Base-by-base conservation (phyloP, 2,888 invertebrate genomes). In the Dimorphilus gyrociliatus region DNA sequence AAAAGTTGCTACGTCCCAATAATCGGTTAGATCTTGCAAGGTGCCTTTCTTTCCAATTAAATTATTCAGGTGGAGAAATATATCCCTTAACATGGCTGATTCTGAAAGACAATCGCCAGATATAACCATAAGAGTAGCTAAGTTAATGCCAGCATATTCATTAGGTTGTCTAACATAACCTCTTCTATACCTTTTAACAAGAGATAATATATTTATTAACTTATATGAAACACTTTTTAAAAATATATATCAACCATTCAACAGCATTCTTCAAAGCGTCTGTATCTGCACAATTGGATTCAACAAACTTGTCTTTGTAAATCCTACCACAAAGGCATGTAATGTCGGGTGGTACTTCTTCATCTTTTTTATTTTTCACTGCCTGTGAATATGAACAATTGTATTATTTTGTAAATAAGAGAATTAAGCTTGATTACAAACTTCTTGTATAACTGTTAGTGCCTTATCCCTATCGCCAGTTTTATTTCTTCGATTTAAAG, bases 1-100 rank as follows among this genome's bases (percentile, higher is more conserved):
- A 69, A 86, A 97, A 2, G 86, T 92, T 0, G 92, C 92, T 10
- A 97, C 92, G 61, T 92, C 92, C 97, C 97, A 97, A 56, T 97
- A 97, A 57, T 97, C 92, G 46, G 78, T 79, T 14, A 97, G 68
- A 1, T 84, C 82, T 0, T 78, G 75, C 17, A 97, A 65, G 55
- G 85, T 86, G 25, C 97, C 97, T 59, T 97, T 97, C 56, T 88
- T 82, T 0, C 97, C 97, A 50, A 97, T 92, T 35, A 94, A 68
- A 65, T 90, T 90, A 60, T 94, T 97, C 40, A 97, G 65, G 6
- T 88, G 81, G 73, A 90, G 81, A 28, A 78, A 79, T 78, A 67
- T 66, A 39, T 63, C 55, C 41, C 64, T 63, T 36, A 67, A 52
- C 35, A 65, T 65, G 6, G 51, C 44, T 32, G 62, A 63, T 14